A percentile compares a stretch with the other conserved stretches of the same genome.
Evolutionary conservation across 2,888 invertebrate genomes (phyloP).

Genomic region (Chrysomela aeneicollis): DNA sequence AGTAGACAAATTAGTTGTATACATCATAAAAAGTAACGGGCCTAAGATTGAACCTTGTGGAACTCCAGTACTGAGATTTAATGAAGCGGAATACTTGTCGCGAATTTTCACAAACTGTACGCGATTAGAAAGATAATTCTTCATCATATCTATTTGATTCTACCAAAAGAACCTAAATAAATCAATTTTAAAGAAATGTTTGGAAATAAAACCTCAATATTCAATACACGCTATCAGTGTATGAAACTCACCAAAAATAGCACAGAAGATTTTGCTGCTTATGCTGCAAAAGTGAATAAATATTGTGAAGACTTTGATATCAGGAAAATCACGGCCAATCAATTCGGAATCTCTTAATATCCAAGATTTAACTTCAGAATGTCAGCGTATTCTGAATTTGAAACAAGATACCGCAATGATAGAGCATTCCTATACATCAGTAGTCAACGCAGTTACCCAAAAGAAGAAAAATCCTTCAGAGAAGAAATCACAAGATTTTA

Average conservation of each 20-base stretch:
- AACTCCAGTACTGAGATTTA: too few relatives aligned
- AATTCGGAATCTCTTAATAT: not conserved
- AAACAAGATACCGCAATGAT: constrained; percentile 7
- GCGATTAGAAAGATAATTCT: too few relatives aligned
- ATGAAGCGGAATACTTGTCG: too few relatives aligned
- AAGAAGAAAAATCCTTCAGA: not conserved
- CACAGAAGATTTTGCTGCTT: not conserved
- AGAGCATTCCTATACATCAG: not conserved
- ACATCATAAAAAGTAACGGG: too few relatives aligned
- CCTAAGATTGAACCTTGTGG: too few relatives aligned
- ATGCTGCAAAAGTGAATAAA: too few relatives aligned
- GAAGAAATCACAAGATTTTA: not conserved
- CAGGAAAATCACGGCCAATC: too few relatives aligned
- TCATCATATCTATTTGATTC: not conserved
- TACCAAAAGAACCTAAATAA: too few relatives aligned
- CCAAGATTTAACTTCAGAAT: not conserved
- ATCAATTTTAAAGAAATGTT: not conserved
- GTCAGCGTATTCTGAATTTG: constrained; percentile 5
- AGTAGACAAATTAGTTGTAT: too few relatives aligned
- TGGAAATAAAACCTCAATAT: not conserved
- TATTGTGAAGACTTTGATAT: too few relatives aligned
- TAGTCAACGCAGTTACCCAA: not conserved
- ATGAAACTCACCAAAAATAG: too few relatives aligned
- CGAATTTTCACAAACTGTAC: too few relatives aligned
- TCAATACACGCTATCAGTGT: not conserved